Conservation (phyloP, 2,113 vertebrate genomes). For the Lanius ludovicianus region DNA sequence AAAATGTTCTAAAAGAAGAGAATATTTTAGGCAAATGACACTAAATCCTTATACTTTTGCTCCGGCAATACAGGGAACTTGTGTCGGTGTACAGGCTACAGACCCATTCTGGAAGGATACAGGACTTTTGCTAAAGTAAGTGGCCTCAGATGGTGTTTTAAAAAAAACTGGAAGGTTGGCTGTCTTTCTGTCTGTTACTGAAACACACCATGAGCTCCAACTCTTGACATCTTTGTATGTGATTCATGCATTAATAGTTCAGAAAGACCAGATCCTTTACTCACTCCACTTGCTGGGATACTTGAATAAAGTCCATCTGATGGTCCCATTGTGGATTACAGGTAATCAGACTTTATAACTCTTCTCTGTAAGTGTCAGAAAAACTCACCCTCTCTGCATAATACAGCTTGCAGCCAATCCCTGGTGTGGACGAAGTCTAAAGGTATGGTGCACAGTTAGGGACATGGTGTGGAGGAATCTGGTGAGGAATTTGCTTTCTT, state of each 20-base stretch:
- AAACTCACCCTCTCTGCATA: neutral
- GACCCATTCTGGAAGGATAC: conserved; percentile 91
- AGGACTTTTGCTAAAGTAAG: conserved; percentile 88
- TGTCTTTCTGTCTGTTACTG: neutral
- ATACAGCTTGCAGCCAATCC: neutral
- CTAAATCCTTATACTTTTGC: neutral
- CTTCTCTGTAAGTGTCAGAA: neutral
- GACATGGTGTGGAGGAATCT: neutral
- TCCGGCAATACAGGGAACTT: conserved; percentile 83
- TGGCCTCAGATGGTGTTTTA: neutral
- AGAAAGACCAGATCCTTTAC: neutral
- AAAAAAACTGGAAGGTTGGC: neutral
- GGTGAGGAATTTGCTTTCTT: neutral
- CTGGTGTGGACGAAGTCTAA: neutral
- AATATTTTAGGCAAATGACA: neutral
- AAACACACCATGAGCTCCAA: neutral
- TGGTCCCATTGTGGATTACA: neutral
- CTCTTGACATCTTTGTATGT: neutral
- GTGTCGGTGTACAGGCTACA: conserved; percentile 95
- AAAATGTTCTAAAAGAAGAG: neutral
- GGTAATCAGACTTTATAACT: neutral
- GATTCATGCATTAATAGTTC: neutral
- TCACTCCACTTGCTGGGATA: neutral
- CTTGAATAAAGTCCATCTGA: neutral
- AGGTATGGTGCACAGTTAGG: neutral